phyloP scores from a whole-genome alignment of 2,888 invertebrate species.

The Ferdinandea cuprea region DNA sequence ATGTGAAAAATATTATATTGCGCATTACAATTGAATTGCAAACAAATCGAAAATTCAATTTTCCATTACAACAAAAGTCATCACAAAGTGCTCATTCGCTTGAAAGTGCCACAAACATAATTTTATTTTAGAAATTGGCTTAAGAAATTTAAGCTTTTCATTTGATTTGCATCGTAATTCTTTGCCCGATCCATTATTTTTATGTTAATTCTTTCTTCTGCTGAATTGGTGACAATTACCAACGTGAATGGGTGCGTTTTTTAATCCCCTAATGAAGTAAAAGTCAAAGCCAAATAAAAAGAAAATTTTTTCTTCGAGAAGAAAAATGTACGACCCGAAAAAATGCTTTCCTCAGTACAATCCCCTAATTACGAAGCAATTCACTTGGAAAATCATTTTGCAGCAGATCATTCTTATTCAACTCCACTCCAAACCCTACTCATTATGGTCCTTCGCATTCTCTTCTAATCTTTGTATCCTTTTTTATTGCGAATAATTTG shows the following conservation, averaged over 20 bases:
- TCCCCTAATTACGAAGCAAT: slow-evolving; percentile 70
- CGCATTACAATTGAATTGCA: slow-evolving; percentile 1
- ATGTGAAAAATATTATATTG: too few relatives aligned
- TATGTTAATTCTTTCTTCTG: slow-evolving; percentile 64
- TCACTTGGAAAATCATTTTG: slow-evolving; percentile 65
- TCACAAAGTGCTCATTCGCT: slow-evolving; percentile 10
- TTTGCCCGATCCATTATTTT: slow-evolving; percentile 54
- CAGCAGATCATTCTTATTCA: slow-evolving; percentile 43
- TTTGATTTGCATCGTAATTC: slow-evolving; percentile 31
- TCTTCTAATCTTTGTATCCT: slow-evolving; percentile 63
- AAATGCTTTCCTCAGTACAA: slow-evolving; percentile 68
- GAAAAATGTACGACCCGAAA: slow-evolving; percentile 40
- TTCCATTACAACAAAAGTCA: slow-evolving; percentile 14
- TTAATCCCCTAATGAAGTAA: slow-evolving; percentile 56
- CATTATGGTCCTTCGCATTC: slow-evolving; percentile 47
- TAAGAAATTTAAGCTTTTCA: slow-evolving; percentile 12
- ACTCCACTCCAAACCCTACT: background rate
- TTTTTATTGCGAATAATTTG: slow-evolving; percentile 56
- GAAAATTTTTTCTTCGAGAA: slow-evolving; percentile 10
- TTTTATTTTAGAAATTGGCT: slow-evolving; percentile 21
- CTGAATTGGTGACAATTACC: slow-evolving; percentile 48
- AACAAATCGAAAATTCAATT: slow-evolving; percentile 33
- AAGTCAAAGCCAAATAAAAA: slow-evolving; percentile 8
- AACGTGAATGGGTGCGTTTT: slow-evolving; percentile 41
- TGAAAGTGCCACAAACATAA: slow-evolving; percentile 2